These are phyloP conservation scores for Ostrea edulis DNA, from an alignment of 1,140 invertebrate genomes.

Conservation along the genomic window DNA sequence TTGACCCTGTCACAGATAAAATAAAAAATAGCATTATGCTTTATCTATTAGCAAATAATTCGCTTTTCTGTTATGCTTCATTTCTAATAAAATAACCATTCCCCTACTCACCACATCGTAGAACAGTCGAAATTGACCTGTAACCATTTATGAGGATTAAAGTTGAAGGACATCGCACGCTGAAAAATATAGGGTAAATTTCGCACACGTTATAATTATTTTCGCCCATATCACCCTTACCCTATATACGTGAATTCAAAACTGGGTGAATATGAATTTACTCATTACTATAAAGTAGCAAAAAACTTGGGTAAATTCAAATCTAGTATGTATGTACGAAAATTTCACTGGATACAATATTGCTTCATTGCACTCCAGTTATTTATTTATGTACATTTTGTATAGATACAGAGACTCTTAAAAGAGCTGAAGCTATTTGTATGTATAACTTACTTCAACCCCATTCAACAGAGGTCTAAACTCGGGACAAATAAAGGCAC, in stretches of 20 bases:
- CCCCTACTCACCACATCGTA: slow-evolving; percentile 79
- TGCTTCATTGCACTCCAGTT: no score
- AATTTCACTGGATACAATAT: no score
- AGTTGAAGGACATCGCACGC: slow-evolving; percentile 81
- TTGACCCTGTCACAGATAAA: slow-evolving; percentile 78
- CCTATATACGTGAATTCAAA: no score
- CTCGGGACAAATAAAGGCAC: slow-evolving; percentile 95
- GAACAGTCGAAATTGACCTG: slow-evolving; percentile 82
- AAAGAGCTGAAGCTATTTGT: background rate
- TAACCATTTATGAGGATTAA: slow-evolving; percentile 82
- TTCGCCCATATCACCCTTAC: no score
- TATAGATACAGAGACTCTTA: background rate
- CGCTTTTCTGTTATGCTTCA: no score
- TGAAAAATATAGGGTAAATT: slow-evolving; percentile 77
- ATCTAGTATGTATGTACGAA: no score
- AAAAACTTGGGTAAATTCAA: no score
- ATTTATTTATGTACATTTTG: background rate
- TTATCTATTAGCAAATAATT: no score
- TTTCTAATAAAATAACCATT: background rate
- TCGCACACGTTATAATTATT: no score
- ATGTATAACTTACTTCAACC: slow-evolving; percentile 66
- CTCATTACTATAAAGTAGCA: no score
- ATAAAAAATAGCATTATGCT: background rate
- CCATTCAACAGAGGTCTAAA: slow-evolving; percentile 89
- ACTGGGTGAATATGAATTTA: no score